Evolutionary conservation across 1,140 invertebrate species (phyloP).

Genomic region (Bombus confusus): DNA sequence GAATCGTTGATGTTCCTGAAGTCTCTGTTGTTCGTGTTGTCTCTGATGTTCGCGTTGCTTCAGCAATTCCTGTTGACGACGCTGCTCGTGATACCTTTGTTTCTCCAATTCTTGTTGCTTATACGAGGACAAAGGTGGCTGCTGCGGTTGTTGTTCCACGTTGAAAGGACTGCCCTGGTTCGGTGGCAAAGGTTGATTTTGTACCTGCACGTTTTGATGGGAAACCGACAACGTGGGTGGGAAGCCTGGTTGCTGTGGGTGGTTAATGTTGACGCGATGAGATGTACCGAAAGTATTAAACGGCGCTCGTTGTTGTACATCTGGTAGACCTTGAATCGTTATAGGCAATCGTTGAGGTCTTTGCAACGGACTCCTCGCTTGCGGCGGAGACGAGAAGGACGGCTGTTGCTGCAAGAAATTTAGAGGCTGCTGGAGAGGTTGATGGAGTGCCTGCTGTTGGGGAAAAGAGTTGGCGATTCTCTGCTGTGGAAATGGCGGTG

Average conservation of each 20-base stretch:
- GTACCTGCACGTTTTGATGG: slow-evolving; percentile 73
- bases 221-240: slow-evolving; percentile 70
- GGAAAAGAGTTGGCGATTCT: slow-evolving; percentile 82
- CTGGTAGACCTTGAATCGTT: slow-evolving; percentile 79
- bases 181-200: slow-evolving; percentile 62
- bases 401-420: slow-evolving; percentile 73
- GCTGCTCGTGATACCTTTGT: slow-evolving; percentile 76
- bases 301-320: slow-evolving; percentile 73
- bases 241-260: slow-evolving; percentile 72
- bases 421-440: slow-evolving; percentile 75
- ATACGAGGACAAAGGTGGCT: slow-evolving; percentile 57
- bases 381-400: slow-evolving; percentile 50
- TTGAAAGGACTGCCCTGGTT: slow-evolving; percentile 55
- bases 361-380: slow-evolving; percentile 66
- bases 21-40: slow-evolving; percentile 74
- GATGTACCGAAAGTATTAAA: slow-evolving; percentile 71
- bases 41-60: slow-evolving; percentile 72
- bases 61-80: slow-evolving; percentile 71
- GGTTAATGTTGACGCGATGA: slow-evolving; percentile 73
- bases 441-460: slow-evolving; percentile 74
- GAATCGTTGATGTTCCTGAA: slow-evolving; percentile 71
- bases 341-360: slow-evolving; percentile 73
- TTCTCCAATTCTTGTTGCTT: slow-evolving; percentile 75
- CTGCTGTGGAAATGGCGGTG: slow-evolving; percentile 80
- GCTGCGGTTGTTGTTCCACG: slow-evolving; percentile 60